phyloP scores from a whole-genome alignment of 2,113 vertebrate species.

The Tachuris rubrigastra region DNA sequence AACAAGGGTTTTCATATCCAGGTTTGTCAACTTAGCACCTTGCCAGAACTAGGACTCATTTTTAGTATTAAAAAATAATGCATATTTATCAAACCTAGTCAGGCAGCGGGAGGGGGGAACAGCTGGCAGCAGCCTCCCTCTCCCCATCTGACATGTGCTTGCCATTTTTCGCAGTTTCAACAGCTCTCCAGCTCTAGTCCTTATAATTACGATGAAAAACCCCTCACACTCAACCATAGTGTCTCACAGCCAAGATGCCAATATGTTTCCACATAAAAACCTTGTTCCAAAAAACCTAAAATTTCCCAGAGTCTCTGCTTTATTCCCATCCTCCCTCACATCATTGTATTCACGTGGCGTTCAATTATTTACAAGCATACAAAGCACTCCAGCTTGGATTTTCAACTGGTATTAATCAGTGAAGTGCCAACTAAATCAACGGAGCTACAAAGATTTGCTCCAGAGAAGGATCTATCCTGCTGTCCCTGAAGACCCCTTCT shows the following conservation, averaged over 20 bases:
- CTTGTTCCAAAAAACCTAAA: not conserved
- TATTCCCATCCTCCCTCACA: constrained; percentile 22
- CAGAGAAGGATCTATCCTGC: not conserved
- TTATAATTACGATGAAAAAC: constrained; percentile 18
- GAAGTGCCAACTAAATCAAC: constrained; percentile 26
- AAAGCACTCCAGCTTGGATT: constrained; percentile 24
- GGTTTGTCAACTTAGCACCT: constrained; percentile 19
- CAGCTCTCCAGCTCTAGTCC: constrained; percentile 29
- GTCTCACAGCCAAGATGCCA: constrained; percentile 8
- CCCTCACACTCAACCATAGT: not conserved
- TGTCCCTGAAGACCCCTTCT: not conserved
- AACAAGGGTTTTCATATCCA: not conserved
- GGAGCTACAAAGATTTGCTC: not conserved
- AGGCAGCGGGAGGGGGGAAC: not conserved
- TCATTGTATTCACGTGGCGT: constrained; percentile 18
- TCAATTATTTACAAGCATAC: constrained; percentile 61
- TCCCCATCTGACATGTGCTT: constrained; percentile 27
- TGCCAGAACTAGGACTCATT: constrained; percentile 22
- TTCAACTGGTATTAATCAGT: constrained; percentile 32
- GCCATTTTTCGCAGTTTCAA: constrained; percentile 22
- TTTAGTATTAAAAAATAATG: constrained; percentile 39
- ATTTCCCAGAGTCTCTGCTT: constrained; percentile 22
- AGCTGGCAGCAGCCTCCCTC: constrained; percentile 39
- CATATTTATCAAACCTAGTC: constrained; percentile 25
- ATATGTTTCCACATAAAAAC: constrained; percentile 21